Evolutionary conservation across 2,888 invertebrate species (phyloP), one percentile per base, ranked within the genome.

Genomic region (Limnephilus marmoratus): DNA sequence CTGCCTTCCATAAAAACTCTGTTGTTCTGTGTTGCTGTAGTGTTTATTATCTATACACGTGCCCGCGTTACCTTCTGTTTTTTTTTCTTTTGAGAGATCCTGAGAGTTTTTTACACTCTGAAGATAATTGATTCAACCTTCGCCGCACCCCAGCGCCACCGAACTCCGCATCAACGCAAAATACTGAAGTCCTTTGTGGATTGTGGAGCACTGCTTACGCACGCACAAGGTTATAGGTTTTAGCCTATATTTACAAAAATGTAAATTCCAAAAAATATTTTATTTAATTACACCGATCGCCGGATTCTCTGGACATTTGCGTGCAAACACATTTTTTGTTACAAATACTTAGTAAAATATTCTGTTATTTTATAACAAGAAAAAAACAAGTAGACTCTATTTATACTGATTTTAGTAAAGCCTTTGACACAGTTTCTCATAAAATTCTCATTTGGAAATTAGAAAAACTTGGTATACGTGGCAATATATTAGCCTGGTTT

Each of bases 121-220:
- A 15, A 53, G 18, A 53, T 88, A 82, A 91, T 91, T 91, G 49
- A 87, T 82, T 53, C 49, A 88, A 86, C 91, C 91, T 88, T 91
- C 88, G 83, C 83, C 68, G 53, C 91, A 88, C 87, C 88, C 83
- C 49, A 91, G 53, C 81, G n/a, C 31, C 85, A 68, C 68, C 68
- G 24, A 68, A 24, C 24, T 24, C 68, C 68, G 68, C 68, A 68
- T 68, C 68, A 68, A 68, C 24, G 68, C 68, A n/a, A 68, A 68
- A 68, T 7, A 24, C 24, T 68, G 2, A 31, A 31, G 31, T 68
- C 24, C 18, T 68, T 68, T 68, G 24, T n/a, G 24, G n/a, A 68
- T 68, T 68, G 24, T 68, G 24, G 68, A 68, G n/a, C 68, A 68
- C 68, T 68, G 68, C 7, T 68, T 24, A 68, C 68, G 68, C 68